phyloP scores from a whole-genome alignment of 2,797 vertebrate species.

The Pelodytes ibericus region DNA sequence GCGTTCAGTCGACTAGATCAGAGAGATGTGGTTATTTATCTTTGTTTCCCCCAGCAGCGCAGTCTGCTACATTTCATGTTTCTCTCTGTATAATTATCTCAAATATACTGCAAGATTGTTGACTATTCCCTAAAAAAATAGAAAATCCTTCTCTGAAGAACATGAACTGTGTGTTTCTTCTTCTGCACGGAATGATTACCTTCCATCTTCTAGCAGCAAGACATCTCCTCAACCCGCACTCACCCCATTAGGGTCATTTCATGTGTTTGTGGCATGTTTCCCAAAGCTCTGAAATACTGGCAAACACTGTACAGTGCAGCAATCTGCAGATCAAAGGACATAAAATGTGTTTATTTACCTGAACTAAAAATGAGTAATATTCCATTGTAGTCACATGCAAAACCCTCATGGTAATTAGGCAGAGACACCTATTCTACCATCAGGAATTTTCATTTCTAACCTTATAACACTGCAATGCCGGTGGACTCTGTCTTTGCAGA shows the following conservation, averaged over 20 bases:
- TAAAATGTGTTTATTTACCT: neutral
- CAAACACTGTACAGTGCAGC: neutral
- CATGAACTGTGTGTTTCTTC: neutral
- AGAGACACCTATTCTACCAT: conserved; percentile 14
- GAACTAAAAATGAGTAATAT: conserved; percentile 13
- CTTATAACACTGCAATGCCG: neutral
- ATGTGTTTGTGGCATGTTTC: conserved; percentile 29
- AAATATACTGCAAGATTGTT: neutral
- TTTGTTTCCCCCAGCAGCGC: too few relatives aligned
- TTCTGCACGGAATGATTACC: conserved; percentile 5
- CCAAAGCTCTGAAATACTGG: conserved; percentile 30
- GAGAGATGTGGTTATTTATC: neutral
- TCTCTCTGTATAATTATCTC: conserved; percentile 2
- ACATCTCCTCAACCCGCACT: conserved; percentile 23
- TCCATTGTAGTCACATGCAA: conserved; percentile 22
- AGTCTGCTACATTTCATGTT: neutral
- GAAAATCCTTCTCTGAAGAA: neutral
- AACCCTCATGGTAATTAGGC: conserved; percentile 28
- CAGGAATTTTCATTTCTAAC: conserved; percentile 35
- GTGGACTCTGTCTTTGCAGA: neutral
- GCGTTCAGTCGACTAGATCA: neutral
- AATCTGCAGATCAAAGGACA: neutral
- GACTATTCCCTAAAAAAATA: conserved; percentile 1
- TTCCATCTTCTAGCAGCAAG: conserved; percentile 15
- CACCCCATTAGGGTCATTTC: conserved; percentile 35